A percentile compares a stretch with the other conserved stretches of the same genome.
phyloP scores from a whole-genome alignment of 2,888 invertebrate species.

The Endotricha flammealis region DNA sequence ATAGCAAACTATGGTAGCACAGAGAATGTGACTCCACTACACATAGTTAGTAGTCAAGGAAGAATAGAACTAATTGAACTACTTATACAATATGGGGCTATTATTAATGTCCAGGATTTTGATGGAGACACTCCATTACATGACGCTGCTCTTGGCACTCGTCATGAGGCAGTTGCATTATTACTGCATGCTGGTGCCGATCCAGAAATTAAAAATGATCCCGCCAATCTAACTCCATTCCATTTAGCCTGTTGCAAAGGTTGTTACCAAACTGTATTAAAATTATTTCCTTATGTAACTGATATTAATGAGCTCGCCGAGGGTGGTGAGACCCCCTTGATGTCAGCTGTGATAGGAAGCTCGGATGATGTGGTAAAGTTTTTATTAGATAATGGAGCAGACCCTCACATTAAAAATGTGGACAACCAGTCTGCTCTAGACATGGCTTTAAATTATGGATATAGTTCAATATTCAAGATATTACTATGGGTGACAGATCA shows the following conservation, averaged over 20 bases:
- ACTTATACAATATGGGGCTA: constrained; percentile 58
- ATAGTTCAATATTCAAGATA: constrained; percentile 44
- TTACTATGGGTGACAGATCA: constrained; percentile 46
- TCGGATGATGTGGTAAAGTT: constrained; percentile 51
- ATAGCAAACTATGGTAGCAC: constrained; percentile 65
- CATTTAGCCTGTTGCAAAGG: constrained; percentile 66
- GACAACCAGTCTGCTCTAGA: constrained; percentile 52
- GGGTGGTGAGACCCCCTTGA: constrained; percentile 55
- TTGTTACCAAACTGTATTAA: constrained; percentile 43
- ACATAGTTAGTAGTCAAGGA: constrained; percentile 58
- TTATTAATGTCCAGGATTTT: constrained; percentile 63
- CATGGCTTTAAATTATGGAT: constrained; percentile 48
- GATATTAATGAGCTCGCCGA: constrained; percentile 51
- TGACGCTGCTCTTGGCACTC: constrained; percentile 51
- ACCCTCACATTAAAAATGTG: constrained; percentile 53
- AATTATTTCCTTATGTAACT: constrained; percentile 49
- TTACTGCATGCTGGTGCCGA: constrained; percentile 64
- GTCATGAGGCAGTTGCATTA: constrained; percentile 43
- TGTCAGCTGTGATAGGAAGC: constrained; percentile 48
- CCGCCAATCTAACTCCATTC: constrained; percentile 51
- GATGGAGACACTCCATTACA: constrained; percentile 72
- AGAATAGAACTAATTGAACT: constrained; percentile 53
- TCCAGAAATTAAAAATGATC: constrained; percentile 55
- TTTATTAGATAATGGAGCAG: constrained; percentile 54
- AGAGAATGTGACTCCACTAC: constrained; percentile 67